A percentile compares a stretch with the other conserved stretches of the same genome.
These are phyloP conservation scores for Pristionchus entomophagus DNA, from an alignment of 2,888 invertebrate species.

Conservation along the genomic window DNA sequence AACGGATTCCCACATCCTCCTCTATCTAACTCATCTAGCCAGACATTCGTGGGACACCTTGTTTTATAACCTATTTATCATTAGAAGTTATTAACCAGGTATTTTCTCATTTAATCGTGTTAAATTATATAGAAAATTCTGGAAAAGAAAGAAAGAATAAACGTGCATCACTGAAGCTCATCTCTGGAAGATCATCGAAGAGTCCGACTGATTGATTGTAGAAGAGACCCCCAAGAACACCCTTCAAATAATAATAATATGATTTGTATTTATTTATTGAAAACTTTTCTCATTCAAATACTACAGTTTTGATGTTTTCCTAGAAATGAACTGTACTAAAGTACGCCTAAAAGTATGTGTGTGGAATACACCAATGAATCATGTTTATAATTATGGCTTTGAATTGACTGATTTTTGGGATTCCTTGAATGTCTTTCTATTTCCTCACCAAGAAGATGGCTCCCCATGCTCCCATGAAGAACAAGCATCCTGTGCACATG, in stretches of 20 bases:
- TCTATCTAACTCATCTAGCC: too few relatives aligned
- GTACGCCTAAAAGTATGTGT: too few relatives aligned
- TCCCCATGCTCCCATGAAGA: slow-evolving; percentile 68
- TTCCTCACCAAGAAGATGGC: slow-evolving; percentile 66
- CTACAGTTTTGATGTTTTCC: not conserved
- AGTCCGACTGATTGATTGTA: slow-evolving; percentile 67
- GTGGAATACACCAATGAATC: too few relatives aligned
- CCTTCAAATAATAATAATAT: slow-evolving; percentile 49
- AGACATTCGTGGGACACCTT: too few relatives aligned
- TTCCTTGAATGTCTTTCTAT: not conserved
- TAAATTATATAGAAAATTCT: too few relatives aligned
- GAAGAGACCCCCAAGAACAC: slow-evolving; percentile 62
- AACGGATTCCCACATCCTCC: too few relatives aligned
- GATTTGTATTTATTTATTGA: not conserved
- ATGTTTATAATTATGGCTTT: too few relatives aligned
- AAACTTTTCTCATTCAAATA: not conserved
- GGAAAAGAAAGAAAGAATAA: not conserved
- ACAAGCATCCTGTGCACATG: slow-evolving; percentile 61
- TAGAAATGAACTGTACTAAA: not conserved
- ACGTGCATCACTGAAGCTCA: slow-evolving; percentile 30
- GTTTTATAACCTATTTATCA: too few relatives aligned
- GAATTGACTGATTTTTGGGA: not conserved
- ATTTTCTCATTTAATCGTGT: too few relatives aligned
- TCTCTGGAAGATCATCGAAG: slow-evolving; percentile 64
- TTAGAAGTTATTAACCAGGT: too few relatives aligned